These are phyloP conservation scores for Thinocorus orbignyianus DNA, from an alignment of 2,113 vertebrate species.

Conservation along the genomic window DNA sequence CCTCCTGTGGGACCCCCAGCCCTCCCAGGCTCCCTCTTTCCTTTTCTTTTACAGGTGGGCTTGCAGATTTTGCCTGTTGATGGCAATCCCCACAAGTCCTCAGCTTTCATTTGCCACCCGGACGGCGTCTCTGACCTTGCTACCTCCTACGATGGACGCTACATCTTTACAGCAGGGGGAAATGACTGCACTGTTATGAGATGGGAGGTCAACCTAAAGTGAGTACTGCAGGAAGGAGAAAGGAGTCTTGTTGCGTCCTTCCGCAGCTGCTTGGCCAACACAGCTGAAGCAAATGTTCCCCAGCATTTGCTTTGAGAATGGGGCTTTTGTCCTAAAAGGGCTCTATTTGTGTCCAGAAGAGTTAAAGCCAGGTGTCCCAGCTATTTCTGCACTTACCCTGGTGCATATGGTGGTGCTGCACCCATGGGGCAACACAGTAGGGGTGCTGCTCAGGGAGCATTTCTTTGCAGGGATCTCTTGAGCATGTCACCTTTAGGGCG, in stretches of 20 bases:
- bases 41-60: conserved; percentile 79
- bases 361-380: not conserved
- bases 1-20: not conserved
- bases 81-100: conserved; percentile 91
- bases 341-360: not conserved
- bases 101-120: conserved; percentile 85
- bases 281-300: not conserved
- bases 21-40: not conserved
- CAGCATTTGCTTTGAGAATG: not conserved
- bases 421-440: not conserved
- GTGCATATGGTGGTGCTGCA: not conserved
- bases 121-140: conserved; percentile 75
- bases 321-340: not conserved
- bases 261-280: not conserved
- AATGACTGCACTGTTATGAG: conserved; percentile 78
- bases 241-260: not conserved
- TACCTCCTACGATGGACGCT: conserved; percentile 80
- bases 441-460: not conserved
- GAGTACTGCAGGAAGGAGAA: not conserved
- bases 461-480: not conserved
- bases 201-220: conserved; percentile 87
- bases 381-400: not conserved
- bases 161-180: conserved; percentile 86
- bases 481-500: not conserved
- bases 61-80: conserved; percentile 92